phyloP scores from a whole-genome alignment of 2,113 vertebrate genomes.

The Trichomycterus rosablanca region DNA sequence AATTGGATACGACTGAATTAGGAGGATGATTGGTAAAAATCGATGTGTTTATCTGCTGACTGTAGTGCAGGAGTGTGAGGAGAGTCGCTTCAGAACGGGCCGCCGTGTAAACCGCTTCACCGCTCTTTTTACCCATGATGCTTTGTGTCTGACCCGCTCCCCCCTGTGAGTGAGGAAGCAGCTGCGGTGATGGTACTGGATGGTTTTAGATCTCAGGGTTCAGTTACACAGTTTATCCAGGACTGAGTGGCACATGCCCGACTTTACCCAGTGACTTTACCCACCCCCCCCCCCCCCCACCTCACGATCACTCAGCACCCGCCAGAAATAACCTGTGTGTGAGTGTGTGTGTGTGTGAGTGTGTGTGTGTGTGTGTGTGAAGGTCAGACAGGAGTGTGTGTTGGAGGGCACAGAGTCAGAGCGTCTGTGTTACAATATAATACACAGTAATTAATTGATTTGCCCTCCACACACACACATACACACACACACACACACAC shows the following conservation, averaged over 20 bases:
- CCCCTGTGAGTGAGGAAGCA: too few relatives aligned
- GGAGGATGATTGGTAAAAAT: too few relatives aligned
- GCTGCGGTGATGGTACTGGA: constrained; percentile 48
- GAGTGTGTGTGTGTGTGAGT: constrained; percentile 8
- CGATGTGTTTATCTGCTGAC: too few relatives aligned
- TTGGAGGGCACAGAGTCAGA: constrained; percentile 8
- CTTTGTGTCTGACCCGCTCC: too few relatives aligned
- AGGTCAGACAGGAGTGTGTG: constrained; percentile 17
- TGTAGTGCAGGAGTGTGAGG: too few relatives aligned
- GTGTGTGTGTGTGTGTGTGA: not conserved
- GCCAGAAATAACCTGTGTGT: constrained; percentile 16
- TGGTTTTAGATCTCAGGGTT: constrained; percentile 55
- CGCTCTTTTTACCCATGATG: not conserved
- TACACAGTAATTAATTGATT: not conserved
- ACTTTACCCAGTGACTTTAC: constrained; percentile 25
- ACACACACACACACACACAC: constrained; percentile 1
- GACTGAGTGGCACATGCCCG: constrained; percentile 21
- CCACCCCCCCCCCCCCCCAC: too few relatives aligned
- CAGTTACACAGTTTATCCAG: constrained; percentile 1
- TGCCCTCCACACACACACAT: constrained; percentile 3
- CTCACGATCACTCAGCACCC: constrained; percentile 9
- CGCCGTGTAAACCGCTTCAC: too few relatives aligned
- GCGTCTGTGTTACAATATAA: not conserved
- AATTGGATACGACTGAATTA: too few relatives aligned
- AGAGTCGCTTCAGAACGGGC: too few relatives aligned